phyloP scores from a whole-genome alignment of 2,113 vertebrate species.

The Microtus oregoni region DNA sequence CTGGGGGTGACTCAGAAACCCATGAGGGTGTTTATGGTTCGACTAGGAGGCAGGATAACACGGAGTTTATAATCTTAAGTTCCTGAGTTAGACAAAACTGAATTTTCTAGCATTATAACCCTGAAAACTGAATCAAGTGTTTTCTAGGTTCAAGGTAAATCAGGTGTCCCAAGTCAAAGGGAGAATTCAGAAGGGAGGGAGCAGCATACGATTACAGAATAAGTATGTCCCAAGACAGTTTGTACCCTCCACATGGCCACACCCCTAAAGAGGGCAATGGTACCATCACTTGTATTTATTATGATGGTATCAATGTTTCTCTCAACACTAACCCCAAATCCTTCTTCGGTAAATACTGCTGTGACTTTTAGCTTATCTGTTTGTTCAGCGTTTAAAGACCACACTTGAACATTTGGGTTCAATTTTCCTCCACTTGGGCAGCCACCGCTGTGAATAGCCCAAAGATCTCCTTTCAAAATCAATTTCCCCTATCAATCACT shows the following conservation, averaged over 20 bases:
- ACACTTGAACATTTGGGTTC: slow-evolving; percentile 56
- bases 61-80: neutral
- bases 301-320: neutral
- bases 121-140: slow-evolving; percentile 5
- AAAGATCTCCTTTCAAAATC: neutral
- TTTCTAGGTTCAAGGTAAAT: neutral
- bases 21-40: neutral
- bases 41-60: neutral
- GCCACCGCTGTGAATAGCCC: neutral
- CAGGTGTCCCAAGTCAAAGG: neutral
- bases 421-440: neutral
- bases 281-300: neutral
- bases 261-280: neutral
- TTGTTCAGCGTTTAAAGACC: slow-evolving; percentile 55
- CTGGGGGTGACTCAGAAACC: neutral
- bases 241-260: neutral
- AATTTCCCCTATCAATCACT: neutral
- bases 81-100: neutral
- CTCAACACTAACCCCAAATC: neutral
- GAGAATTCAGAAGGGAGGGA: neutral
- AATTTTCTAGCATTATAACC: neutral
- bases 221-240: neutral
- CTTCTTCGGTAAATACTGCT: slow-evolving; percentile 29
- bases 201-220: neutral
- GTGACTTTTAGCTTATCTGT: slow-evolving; percentile 58